Evolutionary conservation across 2,113 vertebrate genomes (phyloP).

Genomic region (Malurus cyaneus): DNA sequence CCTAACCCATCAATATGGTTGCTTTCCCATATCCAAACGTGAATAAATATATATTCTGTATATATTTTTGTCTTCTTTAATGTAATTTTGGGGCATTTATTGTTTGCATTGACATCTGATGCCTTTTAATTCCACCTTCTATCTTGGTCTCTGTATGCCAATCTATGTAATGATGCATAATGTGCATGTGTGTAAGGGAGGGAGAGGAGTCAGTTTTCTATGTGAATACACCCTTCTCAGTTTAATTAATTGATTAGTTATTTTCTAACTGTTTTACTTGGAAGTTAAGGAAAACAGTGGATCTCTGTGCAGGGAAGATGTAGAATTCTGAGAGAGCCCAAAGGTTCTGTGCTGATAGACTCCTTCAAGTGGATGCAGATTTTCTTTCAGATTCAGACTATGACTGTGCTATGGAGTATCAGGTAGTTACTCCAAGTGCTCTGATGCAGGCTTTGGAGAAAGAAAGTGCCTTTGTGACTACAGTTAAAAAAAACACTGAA

Average conservation of each 20-base stretch:
- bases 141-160: not conserved
- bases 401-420: not conserved
- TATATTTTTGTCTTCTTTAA: not conserved
- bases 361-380: not conserved
- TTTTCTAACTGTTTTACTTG: not conserved
- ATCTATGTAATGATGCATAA: not conserved
- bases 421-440: not conserved
- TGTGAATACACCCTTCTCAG: not conserved
- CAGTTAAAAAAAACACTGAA: not conserved
- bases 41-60: not conserved
- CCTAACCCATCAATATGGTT: not conserved
- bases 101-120: not conserved
- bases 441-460: not conserved
- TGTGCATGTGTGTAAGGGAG: not conserved
- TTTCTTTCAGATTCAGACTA: not conserved
- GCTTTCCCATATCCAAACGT: not conserved
- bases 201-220: not conserved
- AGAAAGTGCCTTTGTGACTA: not conserved
- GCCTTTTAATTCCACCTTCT: not conserved
- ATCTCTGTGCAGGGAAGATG: not conserved
- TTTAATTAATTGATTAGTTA: not conserved
- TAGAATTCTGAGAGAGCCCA: not conserved
- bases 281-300: not conserved
- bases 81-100: not conserved
- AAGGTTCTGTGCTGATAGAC: not conserved